A percentile compares a stretch with the other conserved stretches of the same genome.
Evolutionary conservation across 2,797 vertebrate genomes (phyloP).

Genomic region (Pangasius djambal): DNA sequence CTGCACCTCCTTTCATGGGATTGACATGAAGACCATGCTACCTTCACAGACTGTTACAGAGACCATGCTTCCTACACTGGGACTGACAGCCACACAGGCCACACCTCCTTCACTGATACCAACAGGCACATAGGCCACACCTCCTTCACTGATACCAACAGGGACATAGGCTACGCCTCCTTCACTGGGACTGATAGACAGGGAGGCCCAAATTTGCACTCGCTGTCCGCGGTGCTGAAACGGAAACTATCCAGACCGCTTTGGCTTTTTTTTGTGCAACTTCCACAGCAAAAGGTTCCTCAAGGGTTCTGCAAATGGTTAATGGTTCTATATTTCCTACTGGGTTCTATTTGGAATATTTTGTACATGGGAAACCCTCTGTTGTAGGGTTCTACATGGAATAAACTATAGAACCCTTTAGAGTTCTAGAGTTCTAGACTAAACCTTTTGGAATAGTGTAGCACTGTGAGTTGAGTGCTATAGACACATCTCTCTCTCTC

Average conservation of each 20-base stretch:
- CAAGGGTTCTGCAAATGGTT: background rate
- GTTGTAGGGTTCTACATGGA: background rate
- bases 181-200: background rate
- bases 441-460: background rate
- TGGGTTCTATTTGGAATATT: background rate
- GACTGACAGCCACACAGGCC: background rate
- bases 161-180: background rate
- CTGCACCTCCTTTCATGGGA: background rate
- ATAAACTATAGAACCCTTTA: background rate
- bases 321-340: background rate
- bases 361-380: background rate
- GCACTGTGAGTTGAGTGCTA: background rate
- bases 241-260: background rate
- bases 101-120: background rate
- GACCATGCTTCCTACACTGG: background rate
- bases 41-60: background rate
- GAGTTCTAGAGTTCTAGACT: background rate
- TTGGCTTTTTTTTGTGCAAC: background rate
- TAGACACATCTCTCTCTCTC: background rate
- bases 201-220: background rate
- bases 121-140: too few species aligned
- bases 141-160: background rate
- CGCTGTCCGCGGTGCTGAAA: conserved; percentile 32
- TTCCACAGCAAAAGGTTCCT: background rate
- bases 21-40: background rate